phyloP scores from a whole-genome alignment of 1,140 invertebrate species.

The Ceratosolen solmsi region DNA sequence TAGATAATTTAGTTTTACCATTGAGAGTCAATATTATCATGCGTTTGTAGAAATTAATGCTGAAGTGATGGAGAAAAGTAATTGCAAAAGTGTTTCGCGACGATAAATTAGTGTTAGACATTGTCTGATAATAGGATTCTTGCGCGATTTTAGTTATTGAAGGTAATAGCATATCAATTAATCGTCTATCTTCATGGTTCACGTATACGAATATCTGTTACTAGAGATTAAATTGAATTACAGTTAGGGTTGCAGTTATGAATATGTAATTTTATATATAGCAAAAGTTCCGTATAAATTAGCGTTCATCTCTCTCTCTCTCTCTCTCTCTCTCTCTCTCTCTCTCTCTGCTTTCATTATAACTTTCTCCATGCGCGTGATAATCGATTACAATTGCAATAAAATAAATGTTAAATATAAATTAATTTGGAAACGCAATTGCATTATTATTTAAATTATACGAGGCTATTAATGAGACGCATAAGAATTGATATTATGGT shows the following conservation, averaged over 20 bases:
- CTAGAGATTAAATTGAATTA: constrained; percentile 42
- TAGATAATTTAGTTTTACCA: too few relatives aligned
- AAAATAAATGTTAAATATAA: constrained; percentile 25
- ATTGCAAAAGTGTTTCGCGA: too few relatives aligned
- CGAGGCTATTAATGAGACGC: background rate
- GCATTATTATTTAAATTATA: constrained; percentile 36
- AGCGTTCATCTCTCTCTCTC: too few relatives aligned
- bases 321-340: constrained; percentile 25
- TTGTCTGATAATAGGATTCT: constrained; percentile 15
- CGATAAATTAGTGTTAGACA: constrained; percentile 14
- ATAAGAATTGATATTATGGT: too few relatives aligned
- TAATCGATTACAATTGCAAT: constrained; percentile 29
- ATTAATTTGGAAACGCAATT: constrained; percentile 33
- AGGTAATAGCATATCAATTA: constrained; percentile 42
- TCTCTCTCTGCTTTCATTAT: constrained; percentile 10
- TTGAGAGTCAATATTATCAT: too few relatives aligned
- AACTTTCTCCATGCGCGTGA: constrained; percentile 23
- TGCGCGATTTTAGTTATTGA: constrained; percentile 5
- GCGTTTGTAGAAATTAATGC: too few relatives aligned
- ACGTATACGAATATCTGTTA: background rate
- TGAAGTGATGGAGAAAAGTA: too few relatives aligned
- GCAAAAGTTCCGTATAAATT: constrained; percentile 28
- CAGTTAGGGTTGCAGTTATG: constrained; percentile 43
- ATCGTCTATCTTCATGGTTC: constrained; percentile 10
- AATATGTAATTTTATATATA: constrained; percentile 44